Base-by-base conservation (phyloP, 2,888 invertebrate species). In the Caradrina kadenii region DNA sequence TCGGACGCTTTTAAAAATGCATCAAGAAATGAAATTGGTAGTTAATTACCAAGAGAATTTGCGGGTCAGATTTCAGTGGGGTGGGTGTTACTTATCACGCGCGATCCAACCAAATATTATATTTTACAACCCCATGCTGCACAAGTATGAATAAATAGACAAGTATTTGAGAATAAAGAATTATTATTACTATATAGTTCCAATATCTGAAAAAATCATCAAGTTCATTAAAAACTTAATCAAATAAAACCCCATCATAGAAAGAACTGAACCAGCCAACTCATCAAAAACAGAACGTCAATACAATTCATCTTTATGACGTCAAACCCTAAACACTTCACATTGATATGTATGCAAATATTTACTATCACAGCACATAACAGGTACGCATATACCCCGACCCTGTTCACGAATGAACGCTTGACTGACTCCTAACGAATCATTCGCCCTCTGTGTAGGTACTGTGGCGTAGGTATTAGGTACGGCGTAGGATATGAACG, bases 1-100 rank as follows among this genome's bases (percentile, higher is more conserved):
- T 93, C 95, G 92, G 93, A 91, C 92, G 94, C 95, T 93, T 94
- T 95, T 94, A 95, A 95, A 96, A 95, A 92, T 93, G 93, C 95
- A 96, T 95, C 96, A 95, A 95, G 95, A 94, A 95, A 94, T 93
- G 92, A 94, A 95, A 95, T 95, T 93, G 95, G 88, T 93, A 94
- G 92, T 93, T 96, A 96, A 96, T 95, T 95, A 95, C 95, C 95
- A 92, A 92, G 95, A 95, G 95, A 94, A 93, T 93, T 93, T 86
- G 85, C 90, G 91, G 92, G 91, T 96, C 94, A 81, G 89, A 87
- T 95, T 94, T 91, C 95, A 85, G 81, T 85, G 85, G 94, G 94
- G 93, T 60, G 83, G 83, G 88, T 82, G 88, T 81, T 83, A 73
- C 80, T 84, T 87, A 81, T 82, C 69, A 79, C 86, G 81, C 84